These are phyloP conservation scores for Zaprionus inermis DNA, from an alignment of 1,140 invertebrate species.

Conservation along the genomic window DNA sequence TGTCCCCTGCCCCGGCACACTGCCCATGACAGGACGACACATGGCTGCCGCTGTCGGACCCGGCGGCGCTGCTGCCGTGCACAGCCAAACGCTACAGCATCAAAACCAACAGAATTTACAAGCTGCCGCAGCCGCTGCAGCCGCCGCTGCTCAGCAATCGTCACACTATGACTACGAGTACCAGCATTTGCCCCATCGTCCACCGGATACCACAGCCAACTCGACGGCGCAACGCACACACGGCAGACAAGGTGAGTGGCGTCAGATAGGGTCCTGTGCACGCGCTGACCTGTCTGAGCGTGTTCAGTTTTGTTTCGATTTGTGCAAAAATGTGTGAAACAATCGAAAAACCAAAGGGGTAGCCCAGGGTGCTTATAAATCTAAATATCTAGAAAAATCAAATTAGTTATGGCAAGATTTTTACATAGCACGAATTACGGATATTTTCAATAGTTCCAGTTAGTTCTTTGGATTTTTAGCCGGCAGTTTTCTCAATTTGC, in stretches of 20 bases:
- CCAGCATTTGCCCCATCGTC: constrained; percentile 78
- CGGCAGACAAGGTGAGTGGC: constrained; percentile 81
- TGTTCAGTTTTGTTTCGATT: background rate
- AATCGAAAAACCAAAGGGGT: background rate
- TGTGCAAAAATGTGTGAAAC: background rate
- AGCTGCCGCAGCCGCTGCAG: constrained; percentile 60
- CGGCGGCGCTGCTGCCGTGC: constrained; percentile 21
- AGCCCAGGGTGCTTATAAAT: background rate
- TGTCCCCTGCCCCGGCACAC: constrained; percentile 51
- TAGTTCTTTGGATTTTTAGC: too few species aligned
- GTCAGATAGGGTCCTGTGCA: background rate
- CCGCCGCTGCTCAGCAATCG: constrained; percentile 42
- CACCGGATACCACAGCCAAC: constrained; percentile 65
- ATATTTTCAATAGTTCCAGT: too few species aligned
- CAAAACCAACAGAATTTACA: constrained; percentile 82
- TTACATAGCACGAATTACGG: too few species aligned
- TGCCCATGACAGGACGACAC: constrained; percentile 66
- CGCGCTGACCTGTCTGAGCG: background rate
- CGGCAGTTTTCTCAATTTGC: too few species aligned
- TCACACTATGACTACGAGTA: constrained; percentile 79
- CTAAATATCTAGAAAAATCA: too few species aligned
- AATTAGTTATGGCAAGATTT: too few species aligned
- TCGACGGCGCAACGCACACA: constrained; percentile 76
- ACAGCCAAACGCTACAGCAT: constrained; percentile 80
- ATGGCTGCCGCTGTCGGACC: constrained; percentile 11